phyloP scores from a whole-genome alignment of 2,113 vertebrate genomes.

The Scatophagus argus region DNA sequence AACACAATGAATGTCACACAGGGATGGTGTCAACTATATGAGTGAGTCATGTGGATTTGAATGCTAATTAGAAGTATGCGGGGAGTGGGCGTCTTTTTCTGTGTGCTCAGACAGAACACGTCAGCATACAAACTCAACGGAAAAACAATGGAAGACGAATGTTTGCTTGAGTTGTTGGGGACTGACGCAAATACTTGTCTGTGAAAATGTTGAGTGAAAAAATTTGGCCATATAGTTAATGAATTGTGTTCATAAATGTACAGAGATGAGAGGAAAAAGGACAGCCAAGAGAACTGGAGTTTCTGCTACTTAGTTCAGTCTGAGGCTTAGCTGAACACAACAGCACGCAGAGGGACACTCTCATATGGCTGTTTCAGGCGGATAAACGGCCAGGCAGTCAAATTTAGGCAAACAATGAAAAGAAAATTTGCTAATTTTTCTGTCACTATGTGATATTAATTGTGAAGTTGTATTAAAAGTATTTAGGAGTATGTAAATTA shows the following conservation, averaged over 20 bases:
- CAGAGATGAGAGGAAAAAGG: background rate
- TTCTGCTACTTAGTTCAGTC: background rate
- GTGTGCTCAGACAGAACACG: background rate
- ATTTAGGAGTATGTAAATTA: no score
- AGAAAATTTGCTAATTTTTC: no score
- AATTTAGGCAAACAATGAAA: no score
- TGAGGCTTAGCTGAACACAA: background rate
- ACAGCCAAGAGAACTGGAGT: background rate
- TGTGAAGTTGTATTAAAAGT: no score
- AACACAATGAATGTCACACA: conserved; percentile 20
- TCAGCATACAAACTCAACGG: background rate
- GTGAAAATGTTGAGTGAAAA: no score
- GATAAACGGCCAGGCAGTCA: no score
- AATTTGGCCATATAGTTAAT: no score
- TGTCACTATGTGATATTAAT: no score
- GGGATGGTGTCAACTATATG: conserved; percentile 6
- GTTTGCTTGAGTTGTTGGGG: background rate
- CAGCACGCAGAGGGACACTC: background rate
- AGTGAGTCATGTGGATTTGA: background rate
- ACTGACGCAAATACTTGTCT: background rate
- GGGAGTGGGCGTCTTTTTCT: background rate
- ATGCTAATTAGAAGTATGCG: conserved; percentile 3
- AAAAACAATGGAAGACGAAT: no score
- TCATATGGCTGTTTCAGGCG: no score
- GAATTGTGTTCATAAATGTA: background rate